Percentiles rank a stretch among this genome's conserved stretches.
These are phyloP conservation scores for Molossus molossus DNA, from an alignment of 2,797 vertebrate genomes.

Conservation along the genomic window DNA sequence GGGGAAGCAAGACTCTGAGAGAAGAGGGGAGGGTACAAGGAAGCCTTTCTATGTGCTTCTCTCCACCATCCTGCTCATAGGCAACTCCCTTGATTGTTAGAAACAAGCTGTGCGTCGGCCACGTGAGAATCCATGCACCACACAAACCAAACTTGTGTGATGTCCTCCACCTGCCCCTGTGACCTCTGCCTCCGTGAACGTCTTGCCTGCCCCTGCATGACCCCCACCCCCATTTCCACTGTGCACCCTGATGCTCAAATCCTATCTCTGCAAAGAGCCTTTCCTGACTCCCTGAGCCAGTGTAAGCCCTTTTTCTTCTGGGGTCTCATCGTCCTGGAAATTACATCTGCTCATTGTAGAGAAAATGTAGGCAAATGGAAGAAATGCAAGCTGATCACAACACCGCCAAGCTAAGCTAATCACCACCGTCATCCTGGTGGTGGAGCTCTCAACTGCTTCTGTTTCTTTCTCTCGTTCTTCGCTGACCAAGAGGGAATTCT, in stretches of 20 bases:
- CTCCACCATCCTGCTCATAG: no score
- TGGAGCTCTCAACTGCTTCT: no score
- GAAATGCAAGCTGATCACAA: neutral
- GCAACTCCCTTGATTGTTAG: neutral
- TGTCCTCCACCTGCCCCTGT: neutral
- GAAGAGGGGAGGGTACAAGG: neutral
- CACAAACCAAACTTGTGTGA: neutral
- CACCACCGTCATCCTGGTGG: no score
- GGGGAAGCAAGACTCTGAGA: neutral
- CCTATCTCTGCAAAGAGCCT: neutral
- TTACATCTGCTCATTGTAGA: neutral
- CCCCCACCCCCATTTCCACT: neutral
- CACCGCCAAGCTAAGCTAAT: no score
- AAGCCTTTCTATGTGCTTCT: neutral
- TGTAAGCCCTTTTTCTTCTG: neutral
- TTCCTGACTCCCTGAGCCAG: neutral
- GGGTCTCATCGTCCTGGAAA: neutral
- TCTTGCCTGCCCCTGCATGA: neutral
- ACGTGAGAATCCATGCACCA: neutral
- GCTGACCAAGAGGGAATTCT: no score
- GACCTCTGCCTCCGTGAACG: neutral
- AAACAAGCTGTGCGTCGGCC: neutral
- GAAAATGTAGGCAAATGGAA: neutral
- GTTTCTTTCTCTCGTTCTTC: no score
- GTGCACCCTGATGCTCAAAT: neutral